Evolutionary conservation across 2,113 vertebrate species (phyloP).

Genomic region (Argyrosomus japonicus): DNA sequence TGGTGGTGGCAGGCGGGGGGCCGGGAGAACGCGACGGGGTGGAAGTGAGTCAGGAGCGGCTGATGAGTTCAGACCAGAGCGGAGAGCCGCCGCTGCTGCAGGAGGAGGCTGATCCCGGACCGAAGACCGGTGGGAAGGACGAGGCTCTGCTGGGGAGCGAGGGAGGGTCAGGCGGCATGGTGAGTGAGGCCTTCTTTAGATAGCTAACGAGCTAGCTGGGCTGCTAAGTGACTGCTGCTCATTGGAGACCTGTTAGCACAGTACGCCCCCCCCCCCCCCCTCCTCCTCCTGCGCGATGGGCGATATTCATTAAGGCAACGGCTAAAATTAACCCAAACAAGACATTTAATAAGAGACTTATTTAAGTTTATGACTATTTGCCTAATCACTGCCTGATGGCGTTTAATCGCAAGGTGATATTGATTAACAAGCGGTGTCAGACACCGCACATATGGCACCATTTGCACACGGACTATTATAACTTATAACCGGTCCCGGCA

Average conservation of each 20-base stretch:
- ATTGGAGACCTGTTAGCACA: slow-evolving; percentile 50
- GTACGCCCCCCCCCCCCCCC: slow-evolving; percentile 8
- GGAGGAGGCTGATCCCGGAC: slow-evolving; percentile 86
- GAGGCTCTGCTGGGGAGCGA: slow-evolving; percentile 80
- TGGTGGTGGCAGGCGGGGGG: slow-evolving; percentile 77
- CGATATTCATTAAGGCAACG: slow-evolving; percentile 21
- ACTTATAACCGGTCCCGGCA: neutral
- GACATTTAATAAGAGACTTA: neutral
- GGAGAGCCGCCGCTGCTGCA: slow-evolving; percentile 87
- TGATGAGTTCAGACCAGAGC: slow-evolving; percentile 89
- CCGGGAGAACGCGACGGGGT: slow-evolving; percentile 83
- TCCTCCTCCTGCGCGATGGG: neutral
- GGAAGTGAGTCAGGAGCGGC: slow-evolving; percentile 86
- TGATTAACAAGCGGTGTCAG: neutral
- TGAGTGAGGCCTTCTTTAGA: slow-evolving; percentile 82
- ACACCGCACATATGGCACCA: neutral
- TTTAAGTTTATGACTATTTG: neutral
- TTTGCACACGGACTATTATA: neutral
- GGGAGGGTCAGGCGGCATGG: slow-evolving; percentile 85
- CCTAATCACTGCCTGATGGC: neutral
- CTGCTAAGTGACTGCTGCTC: slow-evolving; percentile 35
- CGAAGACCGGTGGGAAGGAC: slow-evolving; percentile 81
- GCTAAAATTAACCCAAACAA: slow-evolving; percentile 34
- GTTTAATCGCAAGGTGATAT: neutral
- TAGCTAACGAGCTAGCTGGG: slow-evolving; percentile 33